Evolutionary conservation across 2,113 vertebrate species (phyloP).

Genomic region (Myodes glareolus): DNA sequence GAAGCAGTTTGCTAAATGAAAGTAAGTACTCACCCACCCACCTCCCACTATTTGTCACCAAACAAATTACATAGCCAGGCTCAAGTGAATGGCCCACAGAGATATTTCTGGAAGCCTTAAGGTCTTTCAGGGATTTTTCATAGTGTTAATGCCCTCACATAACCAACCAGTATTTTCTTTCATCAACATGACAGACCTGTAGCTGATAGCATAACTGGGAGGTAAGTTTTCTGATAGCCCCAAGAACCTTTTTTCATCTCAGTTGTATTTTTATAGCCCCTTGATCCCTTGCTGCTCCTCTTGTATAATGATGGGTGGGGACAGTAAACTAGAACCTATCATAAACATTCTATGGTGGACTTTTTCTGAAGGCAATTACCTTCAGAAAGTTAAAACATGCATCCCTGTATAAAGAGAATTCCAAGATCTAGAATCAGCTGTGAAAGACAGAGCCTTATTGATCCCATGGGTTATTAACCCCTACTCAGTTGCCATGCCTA

Average conservation of each 20-base stretch:
- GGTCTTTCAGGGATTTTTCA: neutral
- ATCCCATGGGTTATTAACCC: neutral
- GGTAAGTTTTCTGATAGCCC: neutral
- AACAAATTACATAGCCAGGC: neutral
- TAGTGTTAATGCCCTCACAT: neutral
- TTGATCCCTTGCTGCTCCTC: neutral
- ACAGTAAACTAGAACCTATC: neutral
- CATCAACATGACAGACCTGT: neutral
- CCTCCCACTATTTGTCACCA: neutral
- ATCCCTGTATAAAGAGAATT: neutral
- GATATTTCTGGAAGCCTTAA: neutral
- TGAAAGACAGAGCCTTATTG: neutral
- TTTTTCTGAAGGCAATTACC: neutral
- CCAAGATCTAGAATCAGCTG: neutral
- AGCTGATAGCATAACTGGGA: neutral
- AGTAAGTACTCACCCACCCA: neutral
- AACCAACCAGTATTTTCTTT: neutral
- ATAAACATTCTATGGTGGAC: neutral
- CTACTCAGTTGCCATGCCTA: neutral
- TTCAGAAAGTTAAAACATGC: neutral
- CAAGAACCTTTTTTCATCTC: neutral
- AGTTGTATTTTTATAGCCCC: neutral
- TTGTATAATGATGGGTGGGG: neutral
- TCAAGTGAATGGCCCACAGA: neutral
- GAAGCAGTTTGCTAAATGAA: constrained; percentile 18